Evolutionary conservation across 2,113 vertebrate species (phyloP).

Genomic region (Nycticorax nycticorax): DNA sequence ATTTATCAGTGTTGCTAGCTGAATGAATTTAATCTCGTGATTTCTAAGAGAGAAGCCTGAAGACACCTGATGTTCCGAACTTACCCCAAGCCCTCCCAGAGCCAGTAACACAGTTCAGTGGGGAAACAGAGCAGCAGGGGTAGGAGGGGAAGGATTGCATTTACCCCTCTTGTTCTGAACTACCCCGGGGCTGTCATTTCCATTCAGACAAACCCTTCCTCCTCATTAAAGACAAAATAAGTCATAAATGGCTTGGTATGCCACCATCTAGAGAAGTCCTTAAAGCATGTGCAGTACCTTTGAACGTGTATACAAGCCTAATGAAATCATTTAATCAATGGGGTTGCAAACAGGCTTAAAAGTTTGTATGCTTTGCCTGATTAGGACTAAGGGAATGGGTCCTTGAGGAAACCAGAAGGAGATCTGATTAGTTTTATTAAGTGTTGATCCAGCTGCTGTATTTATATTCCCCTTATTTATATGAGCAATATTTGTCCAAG

Average conservation of each 20-base stretch:
- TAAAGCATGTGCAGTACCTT: neutral
- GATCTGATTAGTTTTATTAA: conserved; percentile 65
- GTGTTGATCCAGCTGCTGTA: conserved; percentile 55
- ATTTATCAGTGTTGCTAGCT: conserved; percentile 3
- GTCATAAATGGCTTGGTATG: neutral
- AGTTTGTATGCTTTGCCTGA: conserved; percentile 51
- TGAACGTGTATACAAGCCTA: neutral
- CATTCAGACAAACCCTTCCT: neutral
- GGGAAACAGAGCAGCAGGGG: neutral
- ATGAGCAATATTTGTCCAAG: conserved; percentile 55
- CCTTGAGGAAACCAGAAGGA: conserved; percentile 50
- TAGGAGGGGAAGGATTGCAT: neutral
- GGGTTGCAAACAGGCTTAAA: conserved; percentile 40
- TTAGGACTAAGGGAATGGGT: conserved; percentile 49
- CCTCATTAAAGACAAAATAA: neutral
- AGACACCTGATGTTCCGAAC: neutral
- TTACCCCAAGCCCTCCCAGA: neutral
- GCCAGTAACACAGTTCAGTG: neutral
- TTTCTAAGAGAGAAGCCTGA: neutral
- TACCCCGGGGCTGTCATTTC: fast-evolving
- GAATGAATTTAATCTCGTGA: neutral
- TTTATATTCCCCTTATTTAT: conserved; percentile 55
- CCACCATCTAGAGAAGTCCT: neutral
- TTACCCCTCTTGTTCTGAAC: neutral
- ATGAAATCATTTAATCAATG: conserved; percentile 60